These are phyloP conservation scores for Chelonus formosanus DNA, from an alignment of 2,888 invertebrate species.

Conservation along the genomic window DNA sequence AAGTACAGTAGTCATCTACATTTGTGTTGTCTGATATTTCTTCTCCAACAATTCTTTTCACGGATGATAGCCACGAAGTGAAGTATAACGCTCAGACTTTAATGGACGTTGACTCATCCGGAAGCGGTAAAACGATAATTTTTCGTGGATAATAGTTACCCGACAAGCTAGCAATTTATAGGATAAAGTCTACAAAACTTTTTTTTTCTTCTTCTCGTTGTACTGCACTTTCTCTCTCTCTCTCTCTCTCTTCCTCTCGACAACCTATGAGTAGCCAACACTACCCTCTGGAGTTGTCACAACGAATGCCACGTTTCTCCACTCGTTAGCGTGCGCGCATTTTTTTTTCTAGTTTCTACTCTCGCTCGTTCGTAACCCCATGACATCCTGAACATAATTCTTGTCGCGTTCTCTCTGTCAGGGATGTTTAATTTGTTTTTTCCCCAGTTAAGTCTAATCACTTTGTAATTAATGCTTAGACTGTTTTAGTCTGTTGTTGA, in stretches of 20 bases:
- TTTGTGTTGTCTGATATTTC: neutral
- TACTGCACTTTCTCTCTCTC: slow-evolving; percentile 13
- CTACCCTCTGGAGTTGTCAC: slow-evolving; percentile 28
- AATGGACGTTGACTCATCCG: slow-evolving; percentile 40
- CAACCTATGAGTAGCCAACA: slow-evolving; percentile 27
- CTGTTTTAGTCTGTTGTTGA: neutral
- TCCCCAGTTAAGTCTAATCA: slow-evolving; percentile 34
- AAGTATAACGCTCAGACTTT: slow-evolving; percentile 35
- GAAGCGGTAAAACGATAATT: slow-evolving; percentile 49
- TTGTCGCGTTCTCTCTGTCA: slow-evolving; percentile 14
- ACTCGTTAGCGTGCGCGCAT: slow-evolving; percentile 26
- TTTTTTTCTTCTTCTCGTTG: neutral
- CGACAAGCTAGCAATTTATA: slow-evolving; percentile 47
- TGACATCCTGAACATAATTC: slow-evolving; percentile 35
- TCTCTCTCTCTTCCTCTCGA: neutral
- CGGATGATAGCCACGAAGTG: neutral
- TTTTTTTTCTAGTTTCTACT: slow-evolving; percentile 10
- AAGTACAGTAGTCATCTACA: slow-evolving; percentile 18
- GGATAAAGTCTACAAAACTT: slow-evolving; percentile 35
- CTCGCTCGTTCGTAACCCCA: slow-evolving; percentile 22
- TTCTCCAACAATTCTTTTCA: slow-evolving; percentile 3
- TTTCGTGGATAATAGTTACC: slow-evolving; percentile 47
- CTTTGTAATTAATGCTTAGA: slow-evolving; percentile 32
- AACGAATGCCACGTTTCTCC: slow-evolving; percentile 34
- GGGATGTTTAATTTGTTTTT: slow-evolving; percentile 35